Conservation (phyloP, 2,113 vertebrate species). For the Panurus biarmicus region DNA sequence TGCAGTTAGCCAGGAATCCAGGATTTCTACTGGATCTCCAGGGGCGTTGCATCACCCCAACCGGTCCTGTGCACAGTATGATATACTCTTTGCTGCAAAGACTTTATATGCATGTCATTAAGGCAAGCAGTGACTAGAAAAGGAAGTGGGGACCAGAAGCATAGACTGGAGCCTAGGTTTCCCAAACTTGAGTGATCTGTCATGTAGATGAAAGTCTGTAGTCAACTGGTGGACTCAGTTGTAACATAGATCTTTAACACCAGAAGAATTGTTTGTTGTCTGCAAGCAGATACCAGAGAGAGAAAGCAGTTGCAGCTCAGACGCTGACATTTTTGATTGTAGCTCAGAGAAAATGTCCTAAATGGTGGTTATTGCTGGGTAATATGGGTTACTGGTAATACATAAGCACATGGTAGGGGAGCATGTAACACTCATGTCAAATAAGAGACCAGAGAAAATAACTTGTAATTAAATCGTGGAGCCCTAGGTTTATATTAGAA, state of each 20-base stretch:
- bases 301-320: neutral
- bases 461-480: neutral
- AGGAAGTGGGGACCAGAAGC: neutral
- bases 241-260: neutral
- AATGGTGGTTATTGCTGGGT: neutral
- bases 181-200: neutral
- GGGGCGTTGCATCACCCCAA: neutral
- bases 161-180: neutral
- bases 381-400: neutral
- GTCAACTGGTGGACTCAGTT: neutral
- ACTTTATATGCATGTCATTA: neutral
- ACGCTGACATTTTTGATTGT: neutral
- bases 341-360: neutral
- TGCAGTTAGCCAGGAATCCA: neutral
- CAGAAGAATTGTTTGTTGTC: neutral
- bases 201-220: neutral
- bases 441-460: neutral
- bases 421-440: neutral
- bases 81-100: neutral
- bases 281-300: neutral
- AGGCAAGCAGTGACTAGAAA: neutral
- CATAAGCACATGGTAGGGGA: fast-evolving
- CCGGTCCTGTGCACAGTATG: fast-evolving
- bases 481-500: neutral
- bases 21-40: neutral